Percentiles rank a stretch among this genome's conserved stretches.
Evolutionary conservation across 2,113 vertebrate species (phyloP).

Genomic region (Gallinago jamesoni): DNA sequence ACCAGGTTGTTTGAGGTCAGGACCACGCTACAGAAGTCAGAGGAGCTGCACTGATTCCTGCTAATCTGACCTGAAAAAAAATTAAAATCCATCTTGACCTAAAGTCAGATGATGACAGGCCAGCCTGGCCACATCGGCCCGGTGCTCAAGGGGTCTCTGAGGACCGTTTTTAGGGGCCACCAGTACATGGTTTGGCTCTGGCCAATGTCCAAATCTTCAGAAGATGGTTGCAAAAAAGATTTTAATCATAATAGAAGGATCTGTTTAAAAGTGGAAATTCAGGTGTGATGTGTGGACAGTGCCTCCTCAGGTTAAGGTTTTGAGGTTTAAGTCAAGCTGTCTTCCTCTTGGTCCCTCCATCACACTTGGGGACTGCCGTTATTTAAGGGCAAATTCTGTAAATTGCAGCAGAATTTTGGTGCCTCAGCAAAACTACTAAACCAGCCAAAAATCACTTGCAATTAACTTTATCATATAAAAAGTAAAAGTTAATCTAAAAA

Average conservation of each 20-base stretch:
- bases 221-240: not conserved
- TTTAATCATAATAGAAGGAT: not conserved
- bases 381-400: not conserved
- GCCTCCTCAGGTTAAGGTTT: not conserved
- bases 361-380: not conserved
- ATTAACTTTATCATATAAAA: not conserved
- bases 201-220: not conserved
- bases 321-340: not conserved
- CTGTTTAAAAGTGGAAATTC: not conserved
- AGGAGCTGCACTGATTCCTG: not conserved
- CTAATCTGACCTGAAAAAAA: not conserved
- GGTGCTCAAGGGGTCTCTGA: not conserved
- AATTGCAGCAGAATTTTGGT: not conserved
- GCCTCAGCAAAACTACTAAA: not conserved
- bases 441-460: not conserved
- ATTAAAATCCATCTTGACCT: not conserved
- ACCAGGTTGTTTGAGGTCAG: not conserved
- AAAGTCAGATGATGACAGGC: not conserved
- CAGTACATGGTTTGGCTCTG: not conserved
- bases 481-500: not conserved
- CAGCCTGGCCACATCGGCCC: not conserved
- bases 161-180: not conserved
- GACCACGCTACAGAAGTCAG: accelerated
- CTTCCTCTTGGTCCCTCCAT: not conserved
- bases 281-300: not conserved